Evolutionary conservation across 2,888 invertebrate genomes (phyloP).

Genomic region (Trichacis sp.): DNA sequence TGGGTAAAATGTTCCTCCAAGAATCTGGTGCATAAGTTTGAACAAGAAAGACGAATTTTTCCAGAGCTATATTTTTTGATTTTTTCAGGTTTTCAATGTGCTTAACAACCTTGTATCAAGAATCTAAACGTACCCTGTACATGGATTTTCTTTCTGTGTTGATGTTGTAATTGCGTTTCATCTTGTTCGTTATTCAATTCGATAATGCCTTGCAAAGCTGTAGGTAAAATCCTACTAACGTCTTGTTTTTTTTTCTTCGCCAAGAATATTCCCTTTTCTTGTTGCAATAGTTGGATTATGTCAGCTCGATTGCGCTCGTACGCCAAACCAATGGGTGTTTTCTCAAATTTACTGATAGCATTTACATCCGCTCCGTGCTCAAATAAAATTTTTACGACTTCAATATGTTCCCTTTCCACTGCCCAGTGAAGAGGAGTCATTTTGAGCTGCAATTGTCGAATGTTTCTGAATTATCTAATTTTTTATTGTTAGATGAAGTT

Average conservation of each 20-base stretch:
- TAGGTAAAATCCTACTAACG: neutral
- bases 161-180: conserved; percentile 51
- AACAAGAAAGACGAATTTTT: too few species aligned
- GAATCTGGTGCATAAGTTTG: too few species aligned
- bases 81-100: too few species aligned
- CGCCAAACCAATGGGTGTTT: conserved; percentile 78
- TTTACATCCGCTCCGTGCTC: conserved; percentile 80
- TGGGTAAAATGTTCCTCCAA: too few species aligned
- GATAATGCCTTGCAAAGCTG: conserved; percentile 44
- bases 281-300: conserved; percentile 73
- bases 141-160: conserved; percentile 49
- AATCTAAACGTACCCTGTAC: conserved; percentile 51
- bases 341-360: conserved; percentile 79
- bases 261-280: conserved; percentile 60
- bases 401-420: conserved; percentile 82
- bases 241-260: conserved; percentile 34
- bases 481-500: neutral
- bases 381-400: conserved; percentile 78
- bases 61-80: too few species aligned
- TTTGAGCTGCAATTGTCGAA: conserved; percentile 72
- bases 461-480: neutral
- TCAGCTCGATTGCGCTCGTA: conserved; percentile 76
- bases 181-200: conserved; percentile 53
- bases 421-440: conserved; percentile 98
- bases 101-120: too few species aligned